Conservation (phyloP, 2,797 vertebrate species). For the Pantherophis vulpinus region DNA sequence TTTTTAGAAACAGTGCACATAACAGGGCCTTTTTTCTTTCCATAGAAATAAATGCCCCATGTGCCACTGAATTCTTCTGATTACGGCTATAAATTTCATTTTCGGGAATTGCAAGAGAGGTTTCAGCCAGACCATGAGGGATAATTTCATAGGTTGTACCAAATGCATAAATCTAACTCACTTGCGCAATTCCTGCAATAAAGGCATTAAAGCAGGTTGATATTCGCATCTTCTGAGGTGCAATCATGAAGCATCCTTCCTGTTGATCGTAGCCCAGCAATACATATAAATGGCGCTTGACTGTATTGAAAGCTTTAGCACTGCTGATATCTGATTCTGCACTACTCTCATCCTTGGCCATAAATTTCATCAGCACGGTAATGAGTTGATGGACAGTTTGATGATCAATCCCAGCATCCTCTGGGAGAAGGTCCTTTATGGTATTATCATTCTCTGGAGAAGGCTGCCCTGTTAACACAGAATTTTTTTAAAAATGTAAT, state of each 20-base stretch:
- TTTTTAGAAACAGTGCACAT: not conserved
- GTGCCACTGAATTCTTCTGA: not conserved
- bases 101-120: not conserved
- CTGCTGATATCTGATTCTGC: conserved; percentile 95
- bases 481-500: not conserved
- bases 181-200: conserved; percentile 96
- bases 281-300: conserved; percentile 95
- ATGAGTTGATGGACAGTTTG: conserved; percentile 98
- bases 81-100: not conserved
- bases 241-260: conserved; percentile 99
- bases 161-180: conserved; percentile 64
- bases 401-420: conserved; percentile 95
- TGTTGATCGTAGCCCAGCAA: conserved; percentile 95
- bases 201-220: conserved; percentile 98
- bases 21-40: not conserved
- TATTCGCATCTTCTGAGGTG: conserved; percentile 96
- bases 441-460: conserved; percentile 87
- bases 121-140: not conserved
- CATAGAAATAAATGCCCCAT: not conserved
- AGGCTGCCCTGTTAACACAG: conserved; percentile 75
- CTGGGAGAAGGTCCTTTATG: conserved; percentile 92
- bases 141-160: not conserved
- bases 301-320: conserved; percentile 97
- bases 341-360: conserved; percentile 96
- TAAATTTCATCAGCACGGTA: conserved; percentile 98